phyloP scores from a whole-genome alignment of 2,113 vertebrate species.

The Struthio camelus region DNA sequence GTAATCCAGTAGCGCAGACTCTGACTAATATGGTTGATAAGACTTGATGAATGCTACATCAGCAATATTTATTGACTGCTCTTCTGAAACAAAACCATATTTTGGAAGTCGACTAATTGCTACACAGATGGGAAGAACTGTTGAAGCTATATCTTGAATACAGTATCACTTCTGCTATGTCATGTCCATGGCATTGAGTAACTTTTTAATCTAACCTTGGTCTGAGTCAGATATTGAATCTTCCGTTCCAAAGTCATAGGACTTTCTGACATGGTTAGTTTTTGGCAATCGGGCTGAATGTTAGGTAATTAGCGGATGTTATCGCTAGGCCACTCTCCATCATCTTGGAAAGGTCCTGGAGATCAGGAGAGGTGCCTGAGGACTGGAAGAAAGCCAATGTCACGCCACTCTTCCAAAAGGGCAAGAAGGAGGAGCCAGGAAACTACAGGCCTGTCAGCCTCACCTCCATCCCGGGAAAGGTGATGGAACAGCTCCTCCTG shows the following conservation, averaged over 20 bases:
- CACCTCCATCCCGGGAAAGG: no score
- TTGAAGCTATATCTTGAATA: background rate
- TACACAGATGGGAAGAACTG: background rate
- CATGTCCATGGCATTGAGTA: background rate
- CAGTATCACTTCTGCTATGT: background rate
- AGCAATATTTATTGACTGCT: background rate
- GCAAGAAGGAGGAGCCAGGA: no score
- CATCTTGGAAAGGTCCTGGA: no score
- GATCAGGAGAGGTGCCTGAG: no score
- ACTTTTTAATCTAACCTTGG: background rate
- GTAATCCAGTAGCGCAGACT: background rate
- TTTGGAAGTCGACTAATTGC: background rate
- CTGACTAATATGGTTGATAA: background rate
- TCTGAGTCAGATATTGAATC: background rate
- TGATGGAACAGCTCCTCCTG: no score
- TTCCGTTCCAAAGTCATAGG: background rate
- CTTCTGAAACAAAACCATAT: background rate
- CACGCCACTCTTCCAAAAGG: no score
- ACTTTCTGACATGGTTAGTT: background rate
- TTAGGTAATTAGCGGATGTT: no score
- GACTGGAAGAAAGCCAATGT: no score
- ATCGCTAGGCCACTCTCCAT: no score
- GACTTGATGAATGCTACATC: background rate
- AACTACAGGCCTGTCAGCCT: no score
- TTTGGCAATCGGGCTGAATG: background rate